Conservation (phyloP, 2,888 invertebrate genomes). For the Lamellibrachia satsuma region DNA sequence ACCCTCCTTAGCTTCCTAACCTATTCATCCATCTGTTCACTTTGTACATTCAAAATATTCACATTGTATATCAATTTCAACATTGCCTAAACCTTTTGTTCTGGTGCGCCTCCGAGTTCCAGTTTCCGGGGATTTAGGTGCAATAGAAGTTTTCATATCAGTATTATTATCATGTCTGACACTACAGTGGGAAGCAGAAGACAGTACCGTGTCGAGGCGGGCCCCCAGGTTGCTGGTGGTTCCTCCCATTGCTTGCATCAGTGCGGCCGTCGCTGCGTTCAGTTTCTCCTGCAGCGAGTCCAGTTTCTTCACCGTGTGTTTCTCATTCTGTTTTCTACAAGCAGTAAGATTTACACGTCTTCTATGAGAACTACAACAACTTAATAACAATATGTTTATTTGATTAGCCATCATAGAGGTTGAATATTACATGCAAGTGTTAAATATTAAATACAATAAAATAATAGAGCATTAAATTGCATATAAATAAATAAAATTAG, state of each 20-base stretch:
- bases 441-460: neutral
- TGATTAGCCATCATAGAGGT: neutral
- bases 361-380: neutral
- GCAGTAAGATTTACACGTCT: neutral
- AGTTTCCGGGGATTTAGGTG: too few relatives aligned
- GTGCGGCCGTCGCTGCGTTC: neutral
- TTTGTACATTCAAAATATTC: too few relatives aligned
- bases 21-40: too few relatives aligned
- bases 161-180: too few relatives aligned
- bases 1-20: too few relatives aligned
- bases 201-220: neutral
- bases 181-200: too few relatives aligned
- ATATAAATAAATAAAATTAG: too few relatives aligned
- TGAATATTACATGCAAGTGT: neutral
- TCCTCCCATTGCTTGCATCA: neutral
- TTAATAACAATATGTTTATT: neutral
- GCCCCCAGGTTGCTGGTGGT: neutral
- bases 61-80: too few relatives aligned
- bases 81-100: too few relatives aligned
- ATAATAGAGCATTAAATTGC: too few relatives aligned
- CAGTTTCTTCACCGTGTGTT: slow-evolving; percentile 17
- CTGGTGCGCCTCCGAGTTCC: too few relatives aligned
- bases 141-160: too few relatives aligned
- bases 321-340: slow-evolving; percentile 22
- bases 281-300: slow-evolving; percentile 21